A percentile compares a stretch with the other conserved stretches of the same genome.
phyloP scores from a whole-genome alignment of 2,888 invertebrate genomes.

The Ecliptopera silaceata region DNA sequence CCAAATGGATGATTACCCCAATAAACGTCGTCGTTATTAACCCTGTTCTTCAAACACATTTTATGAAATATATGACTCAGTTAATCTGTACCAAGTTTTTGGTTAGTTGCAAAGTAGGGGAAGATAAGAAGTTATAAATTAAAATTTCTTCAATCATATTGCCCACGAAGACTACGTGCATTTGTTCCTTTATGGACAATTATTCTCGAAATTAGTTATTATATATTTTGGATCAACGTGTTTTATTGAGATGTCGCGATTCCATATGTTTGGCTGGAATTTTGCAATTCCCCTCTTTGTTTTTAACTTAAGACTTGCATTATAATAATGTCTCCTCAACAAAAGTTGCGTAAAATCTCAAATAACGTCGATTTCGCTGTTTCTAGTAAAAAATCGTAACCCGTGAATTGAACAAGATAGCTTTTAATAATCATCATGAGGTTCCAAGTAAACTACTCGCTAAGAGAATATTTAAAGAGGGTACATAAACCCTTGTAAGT shows the following conservation, averaged over 20 bases:
- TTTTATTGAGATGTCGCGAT: neutral
- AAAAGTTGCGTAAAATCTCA: neutral
- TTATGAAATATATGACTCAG: slow-evolving; percentile 25
- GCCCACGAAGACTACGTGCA: neutral
- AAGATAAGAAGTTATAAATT: neutral
- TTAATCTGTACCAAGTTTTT: slow-evolving; percentile 29
- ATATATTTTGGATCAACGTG: neutral
- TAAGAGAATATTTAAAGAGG: no score
- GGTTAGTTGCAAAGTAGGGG: slow-evolving; percentile 37
- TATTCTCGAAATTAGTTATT: neutral
- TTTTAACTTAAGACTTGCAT: slow-evolving; percentile 30
- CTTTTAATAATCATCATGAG: neutral
- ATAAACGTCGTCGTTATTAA: slow-evolving; percentile 86
- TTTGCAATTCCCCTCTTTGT: slow-evolving; percentile 23
- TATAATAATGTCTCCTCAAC: neutral
- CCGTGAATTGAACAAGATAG: neutral
- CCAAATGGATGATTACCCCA: slow-evolving; percentile 85
- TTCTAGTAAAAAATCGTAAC: neutral
- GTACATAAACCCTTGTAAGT: neutral
- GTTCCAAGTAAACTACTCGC: neutral
- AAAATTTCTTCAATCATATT: neutral
- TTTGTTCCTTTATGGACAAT: neutral
- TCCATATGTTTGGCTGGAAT: neutral
- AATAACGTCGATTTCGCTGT: neutral
- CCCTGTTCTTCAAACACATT: slow-evolving; percentile 33